Base-by-base conservation (phyloP, 2,113 vertebrate genomes). In the Felis chaus region DNA sequence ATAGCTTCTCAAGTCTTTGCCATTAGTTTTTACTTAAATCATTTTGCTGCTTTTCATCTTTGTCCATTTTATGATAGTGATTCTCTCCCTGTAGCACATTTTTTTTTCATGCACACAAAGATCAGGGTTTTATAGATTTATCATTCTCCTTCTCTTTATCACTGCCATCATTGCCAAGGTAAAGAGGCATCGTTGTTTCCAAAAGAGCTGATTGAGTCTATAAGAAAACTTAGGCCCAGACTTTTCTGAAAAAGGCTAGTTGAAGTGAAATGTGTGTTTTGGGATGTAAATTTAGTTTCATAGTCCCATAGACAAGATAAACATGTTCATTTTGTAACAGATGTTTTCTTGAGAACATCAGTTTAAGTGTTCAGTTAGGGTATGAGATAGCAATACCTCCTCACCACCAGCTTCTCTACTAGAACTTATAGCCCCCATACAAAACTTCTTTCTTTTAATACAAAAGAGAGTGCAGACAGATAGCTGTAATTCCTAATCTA, bases 21-120 rank as follows among this genome's bases (percentile, higher is more conserved):
- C 55, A 48, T 90, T 96, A 95, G 95, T 92, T 97, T 91, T 96
- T 83, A 80, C 27, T 92, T 95, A 92, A 88, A 81, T 96, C 27
- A 90, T 90, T 89, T 94, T 88, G 33, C 41, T 41, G 92, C 41
- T 39, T 84, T 97, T 88, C 71, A 81, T 94, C 61, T 97, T 29
- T 88, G 50, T 74, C 55, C 48, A 84, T 84, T 95, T 96, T 90
- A 71, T 61, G 39, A 63, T 14, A 91, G 65, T 66, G 71, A 91
- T 89, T 92, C 73, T 89, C 90, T 86, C 53, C 90, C 65, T 71
- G n/a, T 48, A 85, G 19, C n/a, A 65, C 29, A 63, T 89, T 86
- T 78, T 16, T 69, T 69, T 41, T 31, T 23, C 45, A 6, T 89
- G 36, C 23, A 71, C 82, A 71, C 53, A 78, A 95, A 90, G 50